Evolutionary conservation across 2,113 vertebrate genomes (phyloP), one percentile per base, ranked within the genome.

Genomic region (Trachemys scripta): DNA sequence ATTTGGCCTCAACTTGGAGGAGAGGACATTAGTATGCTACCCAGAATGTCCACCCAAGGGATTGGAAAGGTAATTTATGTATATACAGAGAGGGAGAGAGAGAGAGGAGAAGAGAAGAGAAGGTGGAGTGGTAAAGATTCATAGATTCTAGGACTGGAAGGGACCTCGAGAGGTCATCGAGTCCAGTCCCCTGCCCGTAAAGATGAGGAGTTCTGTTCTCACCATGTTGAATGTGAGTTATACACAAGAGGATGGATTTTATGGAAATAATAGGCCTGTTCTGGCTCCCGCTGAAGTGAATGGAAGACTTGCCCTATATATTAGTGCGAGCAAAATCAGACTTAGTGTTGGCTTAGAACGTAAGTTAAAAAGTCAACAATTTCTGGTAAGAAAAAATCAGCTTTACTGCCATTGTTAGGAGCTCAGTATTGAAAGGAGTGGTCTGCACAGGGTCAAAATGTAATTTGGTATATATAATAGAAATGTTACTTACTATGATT

Each of bases 401-500:
- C 3, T 47, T 38, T 90, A 45, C 13, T 81, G 1, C 10, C 0
- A 0, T 38, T 89, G 80, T 0, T 1, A 81, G 85, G 85, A 47
- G 22, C 45, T 76, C 50, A 12, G 1, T 65, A 56, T 19, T 81
- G 54, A 69, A 85, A 59, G 42, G 90, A 53, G 14, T 65, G 7
- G 17, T 24, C 45, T 84, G 31, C 8, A 31, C 7, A 31, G 4
- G 29, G 17, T 1, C 0, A 0, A 49, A 27, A 47, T 53, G 17
- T 72, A 84, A 3, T 19, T 59, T 42, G 0, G 0, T 57, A 22
- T 2, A 4, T 11, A 5, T 0, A 17, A 83, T 2, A 80, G 86
- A 4, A 17, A 20, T 76, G 53, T 83, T 29, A 54, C 9, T 17
- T 72, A 1, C 20, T 47, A 1, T 8, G 62, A 6, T 3, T 69